phyloP scores from a whole-genome alignment of 2,113 vertebrate genomes.

The Benitochromis conjunctus region DNA sequence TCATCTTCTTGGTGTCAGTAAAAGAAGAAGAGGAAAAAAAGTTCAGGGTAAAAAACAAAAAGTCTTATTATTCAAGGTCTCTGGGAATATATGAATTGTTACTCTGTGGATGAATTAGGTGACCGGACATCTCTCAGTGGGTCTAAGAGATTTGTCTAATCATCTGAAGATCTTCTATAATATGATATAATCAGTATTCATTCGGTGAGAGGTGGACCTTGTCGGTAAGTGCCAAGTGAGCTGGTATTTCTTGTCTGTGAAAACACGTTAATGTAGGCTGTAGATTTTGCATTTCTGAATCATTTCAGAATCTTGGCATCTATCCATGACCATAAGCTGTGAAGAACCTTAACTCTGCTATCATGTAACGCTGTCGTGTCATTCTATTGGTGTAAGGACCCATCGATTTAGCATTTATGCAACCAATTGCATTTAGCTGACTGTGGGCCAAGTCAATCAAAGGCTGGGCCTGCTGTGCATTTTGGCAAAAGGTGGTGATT shows the following conservation, averaged over 20 bases:
- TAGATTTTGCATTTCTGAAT: slow-evolving; percentile 12
- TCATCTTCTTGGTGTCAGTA: slow-evolving; percentile 12
- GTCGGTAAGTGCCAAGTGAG: slow-evolving; percentile 27
- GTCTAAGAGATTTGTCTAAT: not conserved
- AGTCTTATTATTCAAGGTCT: not conserved
- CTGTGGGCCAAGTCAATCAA: slow-evolving; percentile 48
- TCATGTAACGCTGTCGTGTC: slow-evolving; percentile 28
- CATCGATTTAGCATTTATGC: slow-evolving; percentile 44
- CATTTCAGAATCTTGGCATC: slow-evolving; percentile 1
- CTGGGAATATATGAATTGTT: not conserved
- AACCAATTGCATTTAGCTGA: slow-evolving; percentile 40
- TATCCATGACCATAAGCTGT: not conserved
- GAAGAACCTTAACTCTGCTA: slow-evolving; percentile 22
- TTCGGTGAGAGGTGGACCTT: not conserved
- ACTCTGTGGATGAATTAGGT: not conserved
- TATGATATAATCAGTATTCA: not conserved
- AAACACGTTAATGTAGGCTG: slow-evolving; percentile 38
- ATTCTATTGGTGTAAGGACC: slow-evolving; percentile 50
- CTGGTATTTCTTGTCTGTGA: slow-evolving; percentile 42
- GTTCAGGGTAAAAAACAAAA: not conserved
- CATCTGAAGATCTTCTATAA: slow-evolving; percentile 11
- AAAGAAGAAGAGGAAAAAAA: not conserved
- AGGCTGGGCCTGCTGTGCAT: slow-evolving; percentile 22
- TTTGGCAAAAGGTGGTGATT: slow-evolving; percentile 49
- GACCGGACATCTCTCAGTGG: not conserved